Conservation (phyloP, 2,113 vertebrate species). For the Brachionichthys hirsutus region DNA sequence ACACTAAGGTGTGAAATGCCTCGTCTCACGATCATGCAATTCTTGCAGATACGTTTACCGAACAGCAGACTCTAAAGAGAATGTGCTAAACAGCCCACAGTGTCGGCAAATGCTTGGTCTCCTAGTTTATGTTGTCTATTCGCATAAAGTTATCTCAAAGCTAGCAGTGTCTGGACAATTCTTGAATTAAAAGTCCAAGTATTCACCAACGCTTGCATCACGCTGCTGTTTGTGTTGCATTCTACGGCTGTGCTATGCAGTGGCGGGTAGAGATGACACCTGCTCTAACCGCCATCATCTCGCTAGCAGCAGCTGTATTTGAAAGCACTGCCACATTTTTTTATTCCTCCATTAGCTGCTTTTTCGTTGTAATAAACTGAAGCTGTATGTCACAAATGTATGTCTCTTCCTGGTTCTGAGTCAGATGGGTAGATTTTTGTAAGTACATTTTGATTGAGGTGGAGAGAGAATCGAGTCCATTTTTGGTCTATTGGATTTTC, state of each 20-base stretch:
- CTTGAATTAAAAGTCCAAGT: slow-evolving; percentile 14
- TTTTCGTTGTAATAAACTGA: no score
- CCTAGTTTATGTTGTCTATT: no score
- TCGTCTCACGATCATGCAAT: no score
- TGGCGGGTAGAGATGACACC: slow-evolving; percentile 7
- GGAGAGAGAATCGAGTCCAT: slow-evolving; percentile 12
- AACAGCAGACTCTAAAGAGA: not conserved
- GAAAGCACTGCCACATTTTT: not conserved
- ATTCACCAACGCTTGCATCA: slow-evolving; percentile 26
- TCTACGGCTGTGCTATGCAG: slow-evolving; percentile 39
- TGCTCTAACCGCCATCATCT: slow-evolving; percentile 21
- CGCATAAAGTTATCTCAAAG: not conserved
- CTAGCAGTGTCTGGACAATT: not conserved
- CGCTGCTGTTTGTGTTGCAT: slow-evolving; percentile 14
- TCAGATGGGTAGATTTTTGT: no score
- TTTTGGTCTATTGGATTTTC: slow-evolving; percentile 42
- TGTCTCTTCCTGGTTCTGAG: no score
- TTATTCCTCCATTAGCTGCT: not conserved
- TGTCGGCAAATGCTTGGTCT: not conserved
- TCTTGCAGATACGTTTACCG: not conserved
- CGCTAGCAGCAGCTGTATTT: slow-evolving; percentile 33
- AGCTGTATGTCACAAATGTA: no score
- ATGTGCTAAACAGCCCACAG: not conserved
- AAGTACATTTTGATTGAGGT: not conserved
- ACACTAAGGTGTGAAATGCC: not conserved